Base-by-base conservation (phyloP, 2,797 vertebrate genomes). In the Sebastes baramenuke region DNA sequence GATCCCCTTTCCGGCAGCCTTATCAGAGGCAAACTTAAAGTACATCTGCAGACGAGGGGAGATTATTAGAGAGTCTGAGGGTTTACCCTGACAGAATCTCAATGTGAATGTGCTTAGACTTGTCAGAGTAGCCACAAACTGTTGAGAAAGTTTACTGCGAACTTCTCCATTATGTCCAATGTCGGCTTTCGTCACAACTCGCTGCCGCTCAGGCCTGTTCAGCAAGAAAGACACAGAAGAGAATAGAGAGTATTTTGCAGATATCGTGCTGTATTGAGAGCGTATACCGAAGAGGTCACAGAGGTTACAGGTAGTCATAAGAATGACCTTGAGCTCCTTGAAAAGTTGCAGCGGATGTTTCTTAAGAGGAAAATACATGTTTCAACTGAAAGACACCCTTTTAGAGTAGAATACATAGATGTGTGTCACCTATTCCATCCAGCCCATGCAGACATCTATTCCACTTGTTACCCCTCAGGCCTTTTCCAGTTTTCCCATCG, bases 1-100 rank as follows among this genome's bases (percentile, higher is more conserved):
- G 94, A 94, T 90, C 90, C 61, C 64, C 61, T 68, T 82, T 79
- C 84, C 55, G 34, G 66, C 79, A 68, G 83, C 80, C 91, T 95
- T 95, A 94, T 94, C 93, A 85, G 82, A 89, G 84, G 84, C 58
- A 85, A 93, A 93, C 84, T 89, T 76, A 77, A 89, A 93, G 93
- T 93, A 91, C 81, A 86, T 90, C 87, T 88, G 86, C 84, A 85
- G 91, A 92, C 87, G 88, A 78, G 75, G 79, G 81, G 82, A 83
- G 88, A 91, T 93, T 90, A 92, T 89, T 80, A 73, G 83, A 74
- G 78, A 80, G 89, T 83, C 82, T 70, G 85, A 71, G 64, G 75
- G 68, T 79, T 90, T 77, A 82, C 82, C 24, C 80, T 75, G 88
- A 86, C 89, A 87, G 91, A 88, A 93, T 92, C 69, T 84, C 83